Evolutionary conservation across 2,797 vertebrate genomes (phyloP), one percentile per base, ranked within the genome.

Genomic region (Pempheris klunzingeri): DNA sequence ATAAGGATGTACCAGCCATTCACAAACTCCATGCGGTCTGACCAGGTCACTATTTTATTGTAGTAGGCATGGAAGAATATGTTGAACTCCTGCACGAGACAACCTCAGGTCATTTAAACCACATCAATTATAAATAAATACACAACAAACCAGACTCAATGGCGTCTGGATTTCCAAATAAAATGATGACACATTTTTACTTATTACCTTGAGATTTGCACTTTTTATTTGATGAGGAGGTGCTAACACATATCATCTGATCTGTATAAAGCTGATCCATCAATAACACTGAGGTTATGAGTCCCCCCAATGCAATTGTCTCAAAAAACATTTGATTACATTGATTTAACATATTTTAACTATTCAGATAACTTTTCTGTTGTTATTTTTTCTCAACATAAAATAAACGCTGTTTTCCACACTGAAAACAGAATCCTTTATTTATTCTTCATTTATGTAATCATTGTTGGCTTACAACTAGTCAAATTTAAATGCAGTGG

Each of bases 1-100:
- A 98, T 96, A 64, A 99, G 93, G 79, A 99, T 96, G 73, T 98
- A 97, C 98, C 98, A 99, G 64, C 97, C 96, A 0, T 98, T 99
- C 81, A 99, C 94, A 88, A 99, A 98, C 93, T 98, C 96, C 96
- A 97, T 95, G 78, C 95, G 95, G 70, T 98, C 98, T 10, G 94
- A 94, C 93, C 95, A 94, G 18, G 95, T 89, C 71, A 98, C 94
- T 4, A 80, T 89, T 88, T 96, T 97, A 72, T 95, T 94, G 82
- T 93, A 96, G 83, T 96, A 93, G n/a, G 92, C 83, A 0, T 92
- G 90, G 76, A 96, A 96, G 89, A 97, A 98, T 8, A 30, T 81
- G 65, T 92, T 94, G 91, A 97, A 99, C 86, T 99, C 97, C 98
- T 99, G 89, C 55, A 68, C 13, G 63, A 83, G 84, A 78, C 17